These are phyloP conservation scores for Hofmannophila pseudospretella DNA, from an alignment of 2,888 invertebrate genomes.

Conservation along the genomic window DNA sequence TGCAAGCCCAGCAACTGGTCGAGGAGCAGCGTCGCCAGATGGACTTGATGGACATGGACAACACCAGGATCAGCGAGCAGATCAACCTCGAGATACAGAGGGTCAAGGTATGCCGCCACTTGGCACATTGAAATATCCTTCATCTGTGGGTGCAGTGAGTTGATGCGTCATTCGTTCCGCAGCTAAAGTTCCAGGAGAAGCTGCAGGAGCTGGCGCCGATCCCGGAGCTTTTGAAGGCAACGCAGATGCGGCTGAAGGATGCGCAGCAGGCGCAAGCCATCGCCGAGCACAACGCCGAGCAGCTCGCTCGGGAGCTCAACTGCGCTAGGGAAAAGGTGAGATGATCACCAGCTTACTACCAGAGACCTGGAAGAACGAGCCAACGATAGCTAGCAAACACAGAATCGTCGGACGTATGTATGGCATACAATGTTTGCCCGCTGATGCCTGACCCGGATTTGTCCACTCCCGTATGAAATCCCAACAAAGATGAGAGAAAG, in stretches of 20 bases:
- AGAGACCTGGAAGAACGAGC: too few relatives aligned
- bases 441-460: too few relatives aligned
- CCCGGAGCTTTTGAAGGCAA: constrained; percentile 82
- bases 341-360: too few relatives aligned
- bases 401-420: too few relatives aligned
- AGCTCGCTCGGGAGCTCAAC: constrained; percentile 80
- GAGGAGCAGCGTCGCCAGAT: constrained; percentile 84
- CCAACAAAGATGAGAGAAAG: too few relatives aligned
- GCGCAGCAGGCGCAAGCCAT: constrained; percentile 81
- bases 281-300: constrained; percentile 82
- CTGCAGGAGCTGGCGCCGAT: constrained; percentile 82
- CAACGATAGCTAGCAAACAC: too few relatives aligned
- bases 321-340: constrained; percentile 79
- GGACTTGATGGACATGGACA: constrained; percentile 85
- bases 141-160: too few relatives aligned
- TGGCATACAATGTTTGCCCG: too few relatives aligned
- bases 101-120: too few relatives aligned
- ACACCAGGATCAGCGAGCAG: constrained; percentile 83
- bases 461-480: too few relatives aligned
- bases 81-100: constrained; percentile 83
- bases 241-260: constrained; percentile 82
- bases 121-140: too few relatives aligned
- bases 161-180: not conserved
- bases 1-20: constrained; percentile 82
- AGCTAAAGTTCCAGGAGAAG: constrained; percentile 83